Conservation (phyloP, 1,140 invertebrate genomes). For the Cepaea nemoralis region DNA sequence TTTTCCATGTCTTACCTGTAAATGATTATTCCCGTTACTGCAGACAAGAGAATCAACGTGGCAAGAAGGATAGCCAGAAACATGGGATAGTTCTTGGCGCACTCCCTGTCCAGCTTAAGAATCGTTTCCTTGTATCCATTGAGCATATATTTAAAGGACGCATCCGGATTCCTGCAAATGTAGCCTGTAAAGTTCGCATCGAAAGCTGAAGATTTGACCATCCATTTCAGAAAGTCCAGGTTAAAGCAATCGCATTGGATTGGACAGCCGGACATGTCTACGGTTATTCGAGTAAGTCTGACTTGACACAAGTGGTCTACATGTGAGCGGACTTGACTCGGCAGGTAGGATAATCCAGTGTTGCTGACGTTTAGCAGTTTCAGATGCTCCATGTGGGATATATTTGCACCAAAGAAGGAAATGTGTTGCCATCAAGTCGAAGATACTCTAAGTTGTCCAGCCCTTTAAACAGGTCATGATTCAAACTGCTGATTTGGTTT, state of each 20-base stretch:
- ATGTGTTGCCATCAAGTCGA: neutral
- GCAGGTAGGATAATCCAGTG: neutral
- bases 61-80: neutral
- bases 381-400: conserved; percentile 4
- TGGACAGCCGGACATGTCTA: conserved; percentile 3
- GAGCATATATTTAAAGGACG: neutral
- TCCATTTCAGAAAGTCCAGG: conserved; percentile 25
- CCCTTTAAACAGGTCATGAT: neutral
- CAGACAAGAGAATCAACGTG: neutral
- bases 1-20: too few relatives aligned
- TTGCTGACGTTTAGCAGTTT: neutral
- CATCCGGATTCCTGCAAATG: conserved; percentile 8
- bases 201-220: conserved; percentile 8
- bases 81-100: conserved; percentile 9
- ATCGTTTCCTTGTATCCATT: conserved; percentile 14
- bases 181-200: neutral
- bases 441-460: neutral
- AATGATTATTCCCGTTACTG: neutral
- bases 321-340: neutral
- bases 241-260: conserved; percentile 19
- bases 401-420: neutral
- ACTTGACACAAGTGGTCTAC: neutral
- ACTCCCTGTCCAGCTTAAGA: neutral
- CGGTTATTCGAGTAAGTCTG: neutral
- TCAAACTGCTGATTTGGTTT: neutral